Base-by-base conservation (phyloP, 2,888 invertebrate species). In the Belgica antarctica region DNA sequence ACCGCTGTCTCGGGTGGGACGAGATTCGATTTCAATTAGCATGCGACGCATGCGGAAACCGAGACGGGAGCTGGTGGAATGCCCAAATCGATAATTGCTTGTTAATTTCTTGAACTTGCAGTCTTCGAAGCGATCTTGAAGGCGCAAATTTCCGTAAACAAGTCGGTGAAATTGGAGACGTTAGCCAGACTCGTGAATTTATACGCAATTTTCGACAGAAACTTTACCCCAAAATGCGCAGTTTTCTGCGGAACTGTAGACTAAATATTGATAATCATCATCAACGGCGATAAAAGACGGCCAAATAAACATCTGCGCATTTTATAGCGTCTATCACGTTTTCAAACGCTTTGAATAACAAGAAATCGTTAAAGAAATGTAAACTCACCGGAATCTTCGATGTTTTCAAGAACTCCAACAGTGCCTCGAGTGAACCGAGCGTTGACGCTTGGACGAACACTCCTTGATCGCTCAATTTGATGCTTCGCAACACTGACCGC, bases 381-480 rank as follows among this genome's bases (percentile, higher is more conserved):
- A n/a, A n/a, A 86, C 90, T 88, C 78, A 94, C 94, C 77, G 97
- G 96, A 79, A 97, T 96, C 82, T 93, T 93, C 73, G 94, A 95
- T 69, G 89, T 86, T 74, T 87, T 87, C 69, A 98, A 85, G 82
- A 96, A 98, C 78, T 96, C 96, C 3, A 97, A 83, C 70, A 99
- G 82, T 0, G 99, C 99, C 80, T 99, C 99, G 8, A 99, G 83
- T 0, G 99, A 99, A 5, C 99, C 99, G 4, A 99, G 85, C n/a
- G 99, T 99, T 1, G 97, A 98, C 0, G 99, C 98, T 77, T 99
- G 98, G n/a, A 99, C 99, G 81, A 94, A 97, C 52, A 99, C 99
- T 57, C 99, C 99, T 72, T 93, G 86, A 74, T 92, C 93, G 36
- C 90, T 87, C 73, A 96, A 81, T 78, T 94, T 96, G 76, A 99